phyloP scores from a whole-genome alignment of 2,797 vertebrate species.

The Mormyrus hasselquistii region DNA sequence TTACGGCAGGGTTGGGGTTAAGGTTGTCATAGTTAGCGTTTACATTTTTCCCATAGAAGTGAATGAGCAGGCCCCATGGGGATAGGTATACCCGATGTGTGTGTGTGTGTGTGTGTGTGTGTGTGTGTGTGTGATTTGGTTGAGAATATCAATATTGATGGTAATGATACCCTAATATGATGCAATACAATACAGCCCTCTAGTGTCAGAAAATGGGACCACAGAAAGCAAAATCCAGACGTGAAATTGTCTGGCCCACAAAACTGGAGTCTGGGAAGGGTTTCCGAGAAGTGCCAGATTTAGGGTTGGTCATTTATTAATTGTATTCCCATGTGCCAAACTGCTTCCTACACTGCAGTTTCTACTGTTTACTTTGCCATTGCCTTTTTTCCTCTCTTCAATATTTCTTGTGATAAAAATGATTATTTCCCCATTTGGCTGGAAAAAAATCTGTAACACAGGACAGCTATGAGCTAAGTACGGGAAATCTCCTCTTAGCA shows the following conservation, averaged over 20 bases:
- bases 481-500: conserved; percentile 38
- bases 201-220: conserved; percentile 32
- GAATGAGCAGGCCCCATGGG: not conserved
- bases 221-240: conserved; percentile 14
- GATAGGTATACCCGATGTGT: not conserved
- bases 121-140: not conserved
- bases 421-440: conserved; percentile 50
- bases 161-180: not conserved
- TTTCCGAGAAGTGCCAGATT: conserved; percentile 37
- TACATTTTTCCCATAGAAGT: not conserved
- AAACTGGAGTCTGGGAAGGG: conserved; percentile 28
- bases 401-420: conserved; percentile 57
- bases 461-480: conserved; percentile 49
- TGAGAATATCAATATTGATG: not conserved
- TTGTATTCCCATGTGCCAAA: not conserved
- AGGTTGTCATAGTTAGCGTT: not conserved
- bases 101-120: not conserved
- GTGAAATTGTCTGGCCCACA: not conserved
- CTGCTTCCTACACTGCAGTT: conserved; percentile 38
- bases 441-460: conserved; percentile 43
- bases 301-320: conserved; percentile 21
- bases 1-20: not conserved
- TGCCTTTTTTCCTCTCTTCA: conserved; percentile 47
- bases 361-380: conserved; percentile 61
- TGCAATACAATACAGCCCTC: conserved; percentile 20